These are phyloP conservation scores for Rhinatrema bivittatum DNA, from an alignment of 2,797 vertebrate genomes.

Conservation along the genomic window DNA sequence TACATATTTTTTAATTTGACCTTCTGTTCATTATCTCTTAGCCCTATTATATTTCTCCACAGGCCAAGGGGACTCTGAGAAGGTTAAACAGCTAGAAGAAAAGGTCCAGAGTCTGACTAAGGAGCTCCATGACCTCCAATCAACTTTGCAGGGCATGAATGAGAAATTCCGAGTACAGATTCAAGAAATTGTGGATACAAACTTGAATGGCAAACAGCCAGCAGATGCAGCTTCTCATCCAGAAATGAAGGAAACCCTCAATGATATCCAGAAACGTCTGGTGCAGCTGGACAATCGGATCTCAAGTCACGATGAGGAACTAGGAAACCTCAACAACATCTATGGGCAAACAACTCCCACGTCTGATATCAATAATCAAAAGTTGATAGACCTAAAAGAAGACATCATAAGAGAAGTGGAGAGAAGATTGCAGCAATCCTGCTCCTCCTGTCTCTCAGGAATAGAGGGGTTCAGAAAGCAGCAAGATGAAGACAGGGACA, in stretches of 20 bases:
- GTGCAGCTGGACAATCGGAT: conserved; percentile 81
- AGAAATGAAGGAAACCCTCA: conserved; percentile 78
- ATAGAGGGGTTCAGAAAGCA: conserved; percentile 70
- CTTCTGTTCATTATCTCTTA: background rate
- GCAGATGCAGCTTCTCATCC: conserved; percentile 73
- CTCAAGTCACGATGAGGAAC: conserved; percentile 69
- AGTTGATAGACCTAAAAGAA: conserved; percentile 48
- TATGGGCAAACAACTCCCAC: conserved; percentile 29
- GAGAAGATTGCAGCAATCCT: conserved; percentile 67
- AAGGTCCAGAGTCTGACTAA: conserved; percentile 72
- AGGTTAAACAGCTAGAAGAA: conserved; percentile 73
- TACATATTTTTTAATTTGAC: too few species aligned
- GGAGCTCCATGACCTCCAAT: conserved; percentile 71
- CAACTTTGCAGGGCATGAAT: conserved; percentile 59
- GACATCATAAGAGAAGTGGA: conserved; percentile 69
- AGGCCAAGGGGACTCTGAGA: conserved; percentile 66
- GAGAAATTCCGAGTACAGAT: conserved; percentile 59
- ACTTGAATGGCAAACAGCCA: conserved; percentile 52
- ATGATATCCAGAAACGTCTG: conserved; percentile 75
- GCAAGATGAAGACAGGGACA: conserved; percentile 72
- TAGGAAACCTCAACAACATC: conserved; percentile 67
- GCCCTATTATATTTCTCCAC: too few species aligned
- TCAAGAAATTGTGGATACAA: conserved; percentile 28
- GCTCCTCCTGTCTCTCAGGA: conserved; percentile 68
- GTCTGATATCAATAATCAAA: conserved; percentile 6